Base-by-base conservation (phyloP, 1,140 invertebrate genomes). In the Condylostylus longicornis region DNA sequence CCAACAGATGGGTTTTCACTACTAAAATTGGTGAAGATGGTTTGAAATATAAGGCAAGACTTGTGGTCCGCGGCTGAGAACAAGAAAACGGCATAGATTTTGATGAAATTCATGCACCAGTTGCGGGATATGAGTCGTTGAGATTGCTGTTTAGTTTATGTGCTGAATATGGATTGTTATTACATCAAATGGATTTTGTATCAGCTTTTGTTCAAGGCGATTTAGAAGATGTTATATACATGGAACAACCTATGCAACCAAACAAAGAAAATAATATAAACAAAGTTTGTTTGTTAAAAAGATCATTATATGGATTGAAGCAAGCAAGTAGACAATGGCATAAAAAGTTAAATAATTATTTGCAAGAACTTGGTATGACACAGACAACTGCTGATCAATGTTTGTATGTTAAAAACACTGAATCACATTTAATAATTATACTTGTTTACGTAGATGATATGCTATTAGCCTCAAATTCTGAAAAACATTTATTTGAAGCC, bases 201-300 rank as follows among this genome's bases (percentile, higher is more conserved):
- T 58, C 57, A 14, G 64, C 64, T 0, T 68, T 61, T 45, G 49
- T 62, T 40, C 53, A 65, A 49, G 65, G 53, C 9, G 42, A 49
- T 29, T 48, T 61, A 25, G 44, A 61, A 15, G 61, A 67, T 45
- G 45, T 46, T 5, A 45, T 67, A 12, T 68, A 48, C 49, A 64
- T 66, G 54, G 42, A 44, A 30, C 58, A 44, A 50, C 61, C 62
- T 25, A 42, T 44, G 28, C 53, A 51, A n/a, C 53, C 48, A 18
- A 40, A 50, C 19, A 43, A 50, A 57, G 13, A 32, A 31, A 35
- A 13, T 14, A 7, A 36, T 18, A 22, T 34, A 37, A 17, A 40
- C 14, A 23, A 44, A 48, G 49, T 58, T 7, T 58, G 50, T 34
- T 41, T 29, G 18, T 38, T 60, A 0, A 51, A 61, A 9, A 59